These are phyloP conservation scores for Scaptomyza tumidula DNA, from an alignment of 2,888 invertebrate species.

Conservation along the genomic window DNA sequence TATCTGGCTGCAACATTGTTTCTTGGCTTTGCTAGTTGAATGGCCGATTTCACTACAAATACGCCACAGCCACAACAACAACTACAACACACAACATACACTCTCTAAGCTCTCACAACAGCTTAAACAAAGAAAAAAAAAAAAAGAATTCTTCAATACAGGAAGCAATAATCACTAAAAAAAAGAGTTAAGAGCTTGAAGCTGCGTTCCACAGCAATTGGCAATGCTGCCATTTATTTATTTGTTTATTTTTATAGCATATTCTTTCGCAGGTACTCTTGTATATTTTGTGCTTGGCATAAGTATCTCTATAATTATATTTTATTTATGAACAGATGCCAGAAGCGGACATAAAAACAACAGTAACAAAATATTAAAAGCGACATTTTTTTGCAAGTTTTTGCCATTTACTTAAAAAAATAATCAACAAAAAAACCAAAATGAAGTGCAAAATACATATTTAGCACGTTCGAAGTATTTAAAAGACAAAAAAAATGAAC, in stretches of 20 bases:
- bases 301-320: constrained; percentile 23
- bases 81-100: constrained; percentile 14
- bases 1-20: constrained; percentile 18
- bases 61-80: constrained; percentile 33
- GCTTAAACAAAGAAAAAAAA: constrained; percentile 13
- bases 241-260: constrained; percentile 33
- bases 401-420: constrained; percentile 48
- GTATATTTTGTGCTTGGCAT: constrained; percentile 8
- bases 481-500: constrained; percentile 37
- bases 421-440: constrained; percentile 44
- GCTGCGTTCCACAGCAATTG: constrained; percentile 36
- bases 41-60: constrained; percentile 67
- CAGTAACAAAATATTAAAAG: constrained; percentile 16
- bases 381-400: constrained; percentile 39
- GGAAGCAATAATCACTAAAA: constrained; percentile 55
- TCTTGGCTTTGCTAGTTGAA: constrained; percentile 54
- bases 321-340: constrained; percentile 30
- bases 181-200: constrained; percentile 36
- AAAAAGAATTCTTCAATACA: constrained; percentile 53
- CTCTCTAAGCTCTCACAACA: constrained; percentile 30
- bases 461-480: constrained; percentile 60
- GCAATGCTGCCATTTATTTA: constrained; percentile 19
- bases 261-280: constrained; percentile 32
- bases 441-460: constrained; percentile 52
- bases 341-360: constrained; percentile 23